Evolutionary conservation across 2,888 invertebrate genomes (phyloP).

Genomic region (Xestoiulus laeticollis): DNA sequence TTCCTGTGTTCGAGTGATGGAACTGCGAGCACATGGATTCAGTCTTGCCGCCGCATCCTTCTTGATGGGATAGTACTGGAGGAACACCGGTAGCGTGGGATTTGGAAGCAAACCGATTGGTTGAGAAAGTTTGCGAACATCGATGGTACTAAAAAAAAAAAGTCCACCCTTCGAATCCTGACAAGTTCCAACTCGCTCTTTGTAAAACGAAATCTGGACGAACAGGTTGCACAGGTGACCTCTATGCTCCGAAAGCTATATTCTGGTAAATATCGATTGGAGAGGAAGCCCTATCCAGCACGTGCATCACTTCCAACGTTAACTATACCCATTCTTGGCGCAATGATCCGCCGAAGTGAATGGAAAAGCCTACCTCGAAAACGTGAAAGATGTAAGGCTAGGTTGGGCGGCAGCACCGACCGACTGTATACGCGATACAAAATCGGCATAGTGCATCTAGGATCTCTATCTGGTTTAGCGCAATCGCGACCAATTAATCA

Average conservation of each 20-base stretch:
- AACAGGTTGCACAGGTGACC: background rate
- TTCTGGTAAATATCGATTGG: background rate
- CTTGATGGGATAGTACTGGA: background rate
- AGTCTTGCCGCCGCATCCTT: constrained; percentile 13
- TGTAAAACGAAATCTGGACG: background rate
- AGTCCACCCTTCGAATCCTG: background rate
- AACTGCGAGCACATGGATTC: background rate
- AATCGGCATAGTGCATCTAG: background rate
- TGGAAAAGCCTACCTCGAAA: constrained; percentile 1
- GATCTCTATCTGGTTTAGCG: background rate
- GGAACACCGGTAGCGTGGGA: background rate
- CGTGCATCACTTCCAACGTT: background rate
- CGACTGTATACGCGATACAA: background rate
- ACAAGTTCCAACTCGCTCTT: background rate
- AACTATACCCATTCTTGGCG: background rate
- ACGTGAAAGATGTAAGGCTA: background rate
- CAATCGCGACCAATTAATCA: background rate
- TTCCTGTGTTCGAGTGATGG: background rate
- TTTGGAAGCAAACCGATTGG: background rate
- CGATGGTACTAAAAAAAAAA: background rate
- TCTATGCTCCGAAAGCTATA: background rate
- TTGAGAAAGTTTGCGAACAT: background rate
- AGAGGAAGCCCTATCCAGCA: background rate
- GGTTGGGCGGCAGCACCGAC: constrained; percentile 15
- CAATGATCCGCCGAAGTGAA: background rate